Conservation (phyloP, 2,113 vertebrate genomes). For the Triplophysa rosa region DNA sequence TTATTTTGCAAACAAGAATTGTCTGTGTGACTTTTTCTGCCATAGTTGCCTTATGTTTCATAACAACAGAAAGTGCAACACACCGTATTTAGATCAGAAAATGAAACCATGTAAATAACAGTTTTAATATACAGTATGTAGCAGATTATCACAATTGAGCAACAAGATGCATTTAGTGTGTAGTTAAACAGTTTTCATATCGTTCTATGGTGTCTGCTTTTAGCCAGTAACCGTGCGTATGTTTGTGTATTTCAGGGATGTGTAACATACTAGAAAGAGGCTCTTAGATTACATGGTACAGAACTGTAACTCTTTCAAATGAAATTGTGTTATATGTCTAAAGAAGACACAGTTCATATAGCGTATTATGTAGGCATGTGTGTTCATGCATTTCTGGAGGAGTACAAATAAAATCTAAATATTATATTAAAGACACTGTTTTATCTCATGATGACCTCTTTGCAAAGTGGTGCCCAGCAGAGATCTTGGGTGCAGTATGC, state of each 20-base stretch:
- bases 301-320: constrained; percentile 42
- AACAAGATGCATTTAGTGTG: constrained; percentile 46
- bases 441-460: neutral
- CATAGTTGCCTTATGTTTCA: constrained; percentile 79
- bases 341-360: constrained; percentile 50
- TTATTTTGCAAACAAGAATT: constrained; percentile 42
- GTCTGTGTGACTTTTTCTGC: constrained; percentile 62
- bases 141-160: constrained; percentile 35
- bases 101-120: constrained; percentile 62
- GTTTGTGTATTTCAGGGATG: constrained; percentile 53
- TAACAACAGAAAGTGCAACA: constrained; percentile 59
- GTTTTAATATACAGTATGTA: constrained; percentile 52
- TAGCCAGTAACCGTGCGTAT: constrained; percentile 37
- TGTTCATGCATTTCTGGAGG: constrained; percentile 74
- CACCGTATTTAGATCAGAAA: constrained; percentile 51
- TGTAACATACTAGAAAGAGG: constrained; percentile 38
- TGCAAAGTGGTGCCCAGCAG: neutral
- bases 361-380: constrained; percentile 65
- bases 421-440: neutral
- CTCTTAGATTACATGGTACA: constrained; percentile 52
- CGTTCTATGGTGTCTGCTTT: constrained; percentile 42
- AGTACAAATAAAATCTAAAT: constrained; percentile 67
- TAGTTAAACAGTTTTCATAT: constrained; percentile 26
- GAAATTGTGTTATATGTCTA: constrained; percentile 55
- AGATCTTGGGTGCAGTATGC: too few species aligned